These are phyloP conservation scores for Emmelina monodactyla DNA, from an alignment of 2,888 invertebrate genomes.

Conservation along the genomic window DNA sequence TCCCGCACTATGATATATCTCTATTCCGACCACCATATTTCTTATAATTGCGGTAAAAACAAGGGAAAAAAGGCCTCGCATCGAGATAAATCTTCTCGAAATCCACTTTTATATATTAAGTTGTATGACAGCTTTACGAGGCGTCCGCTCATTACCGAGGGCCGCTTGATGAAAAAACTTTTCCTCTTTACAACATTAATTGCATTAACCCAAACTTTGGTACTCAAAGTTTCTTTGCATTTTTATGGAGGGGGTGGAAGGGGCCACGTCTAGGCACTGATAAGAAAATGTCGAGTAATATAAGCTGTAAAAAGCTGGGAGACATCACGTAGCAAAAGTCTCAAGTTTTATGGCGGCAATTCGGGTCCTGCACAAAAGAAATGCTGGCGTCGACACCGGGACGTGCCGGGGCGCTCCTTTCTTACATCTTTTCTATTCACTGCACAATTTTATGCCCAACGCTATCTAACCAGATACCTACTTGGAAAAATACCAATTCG, in stretches of 20 bases:
- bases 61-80: slow-evolving; percentile 26
- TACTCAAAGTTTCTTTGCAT: slow-evolving; percentile 3
- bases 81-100: slow-evolving; percentile 58
- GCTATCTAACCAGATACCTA: slow-evolving; percentile 7
- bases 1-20: slow-evolving; percentile 8
- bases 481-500: neutral
- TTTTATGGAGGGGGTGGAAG: slow-evolving; percentile 47
- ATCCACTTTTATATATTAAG: slow-evolving; percentile 63
- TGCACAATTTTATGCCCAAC: slow-evolving; percentile 3
- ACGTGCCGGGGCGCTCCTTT: neutral
- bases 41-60: slow-evolving; percentile 29
- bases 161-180: slow-evolving; percentile 60
- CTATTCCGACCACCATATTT: slow-evolving; percentile 23
- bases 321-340: slow-evolving; percentile 57
- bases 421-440: neutral
- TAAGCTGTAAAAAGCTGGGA: slow-evolving; percentile 45
- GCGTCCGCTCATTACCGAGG: slow-evolving; percentile 53
- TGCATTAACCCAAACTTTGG: slow-evolving; percentile 20
- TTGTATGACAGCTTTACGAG: slow-evolving; percentile 63
- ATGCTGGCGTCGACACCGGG: slow-evolving; percentile 32
- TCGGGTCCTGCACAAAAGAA: slow-evolving; percentile 62
- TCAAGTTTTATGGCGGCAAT: slow-evolving; percentile 61
- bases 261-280: slow-evolving; percentile 38
- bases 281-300: slow-evolving; percentile 53
- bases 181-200: slow-evolving; percentile 60